Evolutionary conservation across 1,140 invertebrate genomes (phyloP), one percentile per base, ranked within the genome.

Genomic region (Pogonomyrmex barbatus): DNA sequence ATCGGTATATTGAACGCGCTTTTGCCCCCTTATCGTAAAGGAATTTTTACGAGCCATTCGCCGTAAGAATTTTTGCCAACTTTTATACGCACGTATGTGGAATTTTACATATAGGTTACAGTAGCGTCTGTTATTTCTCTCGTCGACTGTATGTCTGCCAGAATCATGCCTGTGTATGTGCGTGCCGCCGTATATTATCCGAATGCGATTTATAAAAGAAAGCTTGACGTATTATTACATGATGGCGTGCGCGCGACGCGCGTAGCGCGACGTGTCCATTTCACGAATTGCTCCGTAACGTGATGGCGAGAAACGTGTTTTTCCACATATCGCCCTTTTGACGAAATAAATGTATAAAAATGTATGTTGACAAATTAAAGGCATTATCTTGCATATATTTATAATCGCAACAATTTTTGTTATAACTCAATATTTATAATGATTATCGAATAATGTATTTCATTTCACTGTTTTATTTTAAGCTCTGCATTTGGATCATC

Each of bases 31-130:
- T 88, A 87, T 82, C 89, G 86, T 90, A 90, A 90, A 88, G 52
- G 87, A 90, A 90, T 70, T 90, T 90, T 90, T 90, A 90, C 89
- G 89, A 79, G 75, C 50, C 63, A 56, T 65, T 71, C 86, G 58
- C 70, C 56, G 81, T 58, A 86, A 86, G 77, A 90, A 90, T 86
- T 88, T 90, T 90, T 88, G 39, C 85, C 77, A 88, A 88, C 87
- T 88, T 90, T 90, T 73, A 88, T 88, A 70, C 75, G 65, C 42
- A 62, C 76, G n/a, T 71, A 76, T 62, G 50, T 67, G 36, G 8
- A 77, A 78, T 70, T 79, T 60, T 45, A 42, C 62, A 10, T 65
- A 56, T 36, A 52, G 33, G 8, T 12, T 47, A 45, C 24, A 24
- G 12, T 54, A 12, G 45, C 65, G 4, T 39, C 30, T 54, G 33